Base-by-base conservation (phyloP, 1,140 invertebrate genomes). In the Hylaeus anthracinus region DNA sequence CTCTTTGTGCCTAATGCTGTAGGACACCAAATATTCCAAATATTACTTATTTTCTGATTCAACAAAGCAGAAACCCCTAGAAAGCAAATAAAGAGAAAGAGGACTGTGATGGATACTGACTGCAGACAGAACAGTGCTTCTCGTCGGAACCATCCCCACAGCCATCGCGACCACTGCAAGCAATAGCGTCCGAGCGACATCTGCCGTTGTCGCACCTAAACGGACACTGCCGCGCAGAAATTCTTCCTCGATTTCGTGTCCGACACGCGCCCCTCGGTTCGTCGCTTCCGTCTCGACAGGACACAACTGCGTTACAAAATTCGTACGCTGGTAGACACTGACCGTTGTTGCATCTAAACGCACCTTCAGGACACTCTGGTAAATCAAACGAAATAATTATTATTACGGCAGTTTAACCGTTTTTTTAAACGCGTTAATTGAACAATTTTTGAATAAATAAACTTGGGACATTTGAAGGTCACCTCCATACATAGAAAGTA, bases 61-160 rank as follows among this genome's bases (percentile, higher is more conserved):
- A 26, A 26, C 26, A 26, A 26, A 26, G 26, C 26, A 26, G 26
- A 26, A 26, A 26, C 26, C 26, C 26, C 26, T 26, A 26, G 26
- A 26, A 26, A 26, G 26, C 26, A 26, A 26, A 26, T 26, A 26
- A 26, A 26, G 26, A 26, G 26, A 26, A 26, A 26, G 26, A 26
- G 26, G 26, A 26, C 26, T 26, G 26, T 48, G 2, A 48, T 39
- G 15, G 1, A 6, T 82, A 97, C 97, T 97, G 94, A 98, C 97
- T 95, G 92, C 98, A 98, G 78, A 98, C 96, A 72, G 94, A 94
- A 91, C 98, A 98, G 79, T 95, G 95, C 56, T 95, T 95, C 93
- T 98, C 98, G 90, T 98, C 98, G 61, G 96, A 97, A 82, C 96
- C 96, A 94, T 98, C 97, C 6, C 97, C 97, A 90, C 98, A 98